phyloP scores from a whole-genome alignment of 1,140 invertebrate species.

The Drosophila obscura region DNA sequence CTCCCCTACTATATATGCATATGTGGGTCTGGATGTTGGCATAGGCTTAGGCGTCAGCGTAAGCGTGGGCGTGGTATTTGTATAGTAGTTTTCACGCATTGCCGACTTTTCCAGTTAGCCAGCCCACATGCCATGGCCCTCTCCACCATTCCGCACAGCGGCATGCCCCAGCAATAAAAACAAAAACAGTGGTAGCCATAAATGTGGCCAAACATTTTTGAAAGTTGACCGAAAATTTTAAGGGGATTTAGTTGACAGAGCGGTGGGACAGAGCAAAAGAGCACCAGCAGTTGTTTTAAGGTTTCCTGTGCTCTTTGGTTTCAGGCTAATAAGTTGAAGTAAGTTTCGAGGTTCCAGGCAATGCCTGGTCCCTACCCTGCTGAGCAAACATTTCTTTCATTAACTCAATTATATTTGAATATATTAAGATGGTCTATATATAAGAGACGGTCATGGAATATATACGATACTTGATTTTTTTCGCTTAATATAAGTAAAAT shows the following conservation, averaged over 20 bases:
- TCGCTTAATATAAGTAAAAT: too few species aligned
- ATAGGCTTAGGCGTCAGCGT: conserved; percentile 6
- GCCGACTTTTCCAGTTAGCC: conserved; percentile 70
- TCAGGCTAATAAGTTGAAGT: neutral
- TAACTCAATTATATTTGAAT: too few species aligned
- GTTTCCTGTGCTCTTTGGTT: neutral
- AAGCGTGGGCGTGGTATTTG: conserved; percentile 49
- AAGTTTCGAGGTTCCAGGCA: neutral
- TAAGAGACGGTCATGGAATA: too few species aligned
- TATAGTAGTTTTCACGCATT: conserved; percentile 74
- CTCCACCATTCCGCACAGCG: conserved; percentile 34
- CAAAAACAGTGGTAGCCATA: conserved; percentile 51
- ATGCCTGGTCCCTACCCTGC: neutral
- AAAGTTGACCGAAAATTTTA: conserved; percentile 52
- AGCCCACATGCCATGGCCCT: conserved; percentile 24
- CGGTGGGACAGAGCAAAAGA: neutral
- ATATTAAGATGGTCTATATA: too few species aligned
- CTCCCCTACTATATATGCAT: conserved; percentile 11
- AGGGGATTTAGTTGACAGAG: conserved; percentile 8
- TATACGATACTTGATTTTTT: too few species aligned
- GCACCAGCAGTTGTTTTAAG: conserved; percentile 1
- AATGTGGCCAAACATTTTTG: conserved; percentile 46
- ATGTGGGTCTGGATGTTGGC: conserved; percentile 15
- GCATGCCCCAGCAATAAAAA: conserved; percentile 45
- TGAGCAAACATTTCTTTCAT: too few species aligned